phyloP scores from a whole-genome alignment of 2,113 vertebrate genomes.

The Hemibagrus wyckioides region DNA sequence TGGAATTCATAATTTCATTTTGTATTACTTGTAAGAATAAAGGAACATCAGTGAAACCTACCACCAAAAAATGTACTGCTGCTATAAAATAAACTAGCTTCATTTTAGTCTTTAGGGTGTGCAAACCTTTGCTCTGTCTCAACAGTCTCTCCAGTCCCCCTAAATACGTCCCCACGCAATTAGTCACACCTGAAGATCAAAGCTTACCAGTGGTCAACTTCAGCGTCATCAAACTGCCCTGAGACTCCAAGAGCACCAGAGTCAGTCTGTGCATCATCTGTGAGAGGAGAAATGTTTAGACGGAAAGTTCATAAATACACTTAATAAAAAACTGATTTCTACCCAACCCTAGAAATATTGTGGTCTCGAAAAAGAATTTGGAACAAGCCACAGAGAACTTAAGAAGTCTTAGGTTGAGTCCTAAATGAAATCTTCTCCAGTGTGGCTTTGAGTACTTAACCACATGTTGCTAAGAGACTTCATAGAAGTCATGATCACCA shows the following conservation, averaged over 20 bases:
- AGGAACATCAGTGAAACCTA: not conserved
- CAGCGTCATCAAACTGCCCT: conserved; percentile 94
- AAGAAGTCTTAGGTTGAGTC: not conserved
- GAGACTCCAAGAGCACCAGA: conserved; percentile 73
- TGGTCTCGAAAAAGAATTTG: not conserved
- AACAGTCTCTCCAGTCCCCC: not conserved
- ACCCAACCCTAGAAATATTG: not conserved
- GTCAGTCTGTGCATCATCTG: conserved; percentile 92
- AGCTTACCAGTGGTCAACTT: conserved; percentile 87
- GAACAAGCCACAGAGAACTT: not conserved
- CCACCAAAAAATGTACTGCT: not conserved
- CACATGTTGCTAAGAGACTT: not conserved
- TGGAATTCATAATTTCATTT: too few species aligned
- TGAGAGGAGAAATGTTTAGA: conserved; percentile 3
- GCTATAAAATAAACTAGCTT: not conserved
- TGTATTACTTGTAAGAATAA: not conserved
- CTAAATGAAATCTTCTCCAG: not conserved
- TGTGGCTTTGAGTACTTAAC: not conserved
- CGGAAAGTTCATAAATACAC: not conserved
- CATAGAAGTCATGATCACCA: not conserved
- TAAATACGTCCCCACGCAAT: not conserved
- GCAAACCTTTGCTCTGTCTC: not conserved
- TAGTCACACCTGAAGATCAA: not conserved
- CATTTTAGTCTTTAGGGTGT: not conserved
- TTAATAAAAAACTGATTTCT: not conserved